Evolutionary conservation across 2,797 vertebrate species (phyloP).

Genomic region (Peromyscus aztecus): DNA sequence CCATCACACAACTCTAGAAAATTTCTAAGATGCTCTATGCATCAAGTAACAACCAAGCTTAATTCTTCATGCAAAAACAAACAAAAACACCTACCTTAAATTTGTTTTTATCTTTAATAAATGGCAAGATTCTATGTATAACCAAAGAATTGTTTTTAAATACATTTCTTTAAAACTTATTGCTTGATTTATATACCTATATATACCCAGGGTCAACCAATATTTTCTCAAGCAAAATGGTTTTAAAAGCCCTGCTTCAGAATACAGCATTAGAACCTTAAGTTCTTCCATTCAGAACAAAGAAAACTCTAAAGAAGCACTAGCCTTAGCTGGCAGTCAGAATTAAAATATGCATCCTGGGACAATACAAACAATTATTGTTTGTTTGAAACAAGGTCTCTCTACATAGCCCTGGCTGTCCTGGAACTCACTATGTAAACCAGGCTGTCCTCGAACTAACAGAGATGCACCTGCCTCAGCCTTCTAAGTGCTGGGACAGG

Average conservation of each 20-base stretch:
- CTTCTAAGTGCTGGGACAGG: too few species aligned
- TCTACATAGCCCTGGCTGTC: not conserved
- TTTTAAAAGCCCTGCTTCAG: not conserved
- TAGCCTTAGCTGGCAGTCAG: not conserved
- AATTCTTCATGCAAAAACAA: not conserved
- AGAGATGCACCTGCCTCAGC: not conserved
- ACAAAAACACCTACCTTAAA: not conserved
- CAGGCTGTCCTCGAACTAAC: not conserved
- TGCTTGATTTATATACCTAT: not conserved
- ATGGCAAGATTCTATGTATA: not conserved
- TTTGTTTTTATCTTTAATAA: not conserved
- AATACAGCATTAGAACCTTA: not conserved
- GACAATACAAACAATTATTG: not conserved
- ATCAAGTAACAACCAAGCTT: too few species aligned
- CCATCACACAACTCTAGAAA: not conserved
- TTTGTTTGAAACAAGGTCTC: not conserved
- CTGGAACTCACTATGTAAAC: not conserved
- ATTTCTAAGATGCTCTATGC: not conserved
- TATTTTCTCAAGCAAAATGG: not conserved
- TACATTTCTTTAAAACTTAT: not conserved
- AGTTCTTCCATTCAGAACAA: constrained; percentile 38
- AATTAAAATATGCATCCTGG: not conserved
- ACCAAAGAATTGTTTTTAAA: not conserved
- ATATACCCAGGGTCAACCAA: not conserved
- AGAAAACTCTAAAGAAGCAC: constrained; percentile 33